Evolutionary conservation across 2,113 vertebrate species (phyloP).

Genomic region (Anarrhichthys ocellatus): DNA sequence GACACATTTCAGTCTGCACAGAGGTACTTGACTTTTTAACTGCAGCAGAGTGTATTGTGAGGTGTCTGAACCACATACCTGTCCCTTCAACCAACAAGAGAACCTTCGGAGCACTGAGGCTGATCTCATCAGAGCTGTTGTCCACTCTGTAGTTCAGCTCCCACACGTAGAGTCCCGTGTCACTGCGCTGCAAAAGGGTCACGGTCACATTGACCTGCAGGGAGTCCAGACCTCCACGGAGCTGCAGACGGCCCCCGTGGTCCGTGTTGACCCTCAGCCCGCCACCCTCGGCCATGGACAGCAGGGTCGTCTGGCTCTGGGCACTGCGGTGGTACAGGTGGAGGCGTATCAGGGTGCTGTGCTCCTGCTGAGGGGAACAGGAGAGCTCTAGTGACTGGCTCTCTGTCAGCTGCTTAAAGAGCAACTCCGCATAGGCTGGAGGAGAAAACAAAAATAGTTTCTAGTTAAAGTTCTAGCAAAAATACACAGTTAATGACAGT

Average conservation of each 20-base stretch:
- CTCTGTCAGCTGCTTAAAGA: conserved; percentile 46
- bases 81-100: conserved; percentile 69
- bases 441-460: neutral
- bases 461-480: neutral
- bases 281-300: conserved; percentile 45
- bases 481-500: neutral
- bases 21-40: neutral
- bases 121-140: neutral
- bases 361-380: conserved; percentile 39
- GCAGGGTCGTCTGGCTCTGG: conserved; percentile 69
- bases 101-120: conserved; percentile 1
- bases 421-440: conserved; percentile 60
- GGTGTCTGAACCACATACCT: conserved; percentile 53
- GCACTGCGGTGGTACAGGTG: conserved; percentile 64
- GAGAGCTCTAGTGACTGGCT: conserved; percentile 63
- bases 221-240: conserved; percentile 31
- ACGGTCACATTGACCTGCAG: conserved; percentile 67
- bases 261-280: conserved; percentile 13
- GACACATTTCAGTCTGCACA: neutral
- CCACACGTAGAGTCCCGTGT: conserved; percentile 75
- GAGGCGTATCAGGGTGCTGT: conserved; percentile 31
- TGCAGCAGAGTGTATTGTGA: neutral
- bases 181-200: conserved; percentile 33
- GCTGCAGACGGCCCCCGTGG: conserved; percentile 54
- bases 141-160: conserved; percentile 58